These are phyloP conservation scores for Ariolimax columbianus DNA, from an alignment of 2,888 invertebrate species.

Conservation along the genomic window DNA sequence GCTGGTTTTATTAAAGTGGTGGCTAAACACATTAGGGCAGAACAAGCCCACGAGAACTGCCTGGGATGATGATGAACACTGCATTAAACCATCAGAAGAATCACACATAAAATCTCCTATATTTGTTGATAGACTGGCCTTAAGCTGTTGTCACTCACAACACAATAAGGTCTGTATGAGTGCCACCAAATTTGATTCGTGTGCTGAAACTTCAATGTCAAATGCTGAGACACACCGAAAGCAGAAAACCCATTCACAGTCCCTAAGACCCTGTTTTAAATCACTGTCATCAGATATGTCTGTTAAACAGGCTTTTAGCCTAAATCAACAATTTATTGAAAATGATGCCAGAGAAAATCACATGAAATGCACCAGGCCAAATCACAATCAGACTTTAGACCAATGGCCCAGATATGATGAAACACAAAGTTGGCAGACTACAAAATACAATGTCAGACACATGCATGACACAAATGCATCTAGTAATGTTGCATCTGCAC, in stretches of 20 bases:
- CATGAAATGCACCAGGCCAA: neutral
- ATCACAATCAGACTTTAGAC: neutral
- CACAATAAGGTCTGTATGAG: neutral
- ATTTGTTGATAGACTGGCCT: neutral
- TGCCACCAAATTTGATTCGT: too few relatives aligned
- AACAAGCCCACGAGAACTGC: slow-evolving; percentile 6
- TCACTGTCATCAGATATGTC: neutral
- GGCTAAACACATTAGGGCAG: neutral
- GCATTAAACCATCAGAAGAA: too few relatives aligned
- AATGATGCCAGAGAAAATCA: neutral
- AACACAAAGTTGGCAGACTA: neutral
- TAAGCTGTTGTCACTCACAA: neutral
- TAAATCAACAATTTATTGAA: neutral
- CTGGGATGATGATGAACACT: slow-evolving; percentile 3
- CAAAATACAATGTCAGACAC: neutral
- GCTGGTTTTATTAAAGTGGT: slow-evolving; percentile 9
- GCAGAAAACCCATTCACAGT: neutral
- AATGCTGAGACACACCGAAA: neutral
- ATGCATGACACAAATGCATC: slow-evolving; percentile 2
- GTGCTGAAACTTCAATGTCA: neutral
- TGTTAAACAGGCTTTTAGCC: neutral
- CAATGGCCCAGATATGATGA: neutral
- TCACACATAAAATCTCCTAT: neutral
- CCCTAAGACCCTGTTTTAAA: neutral
- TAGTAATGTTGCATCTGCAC: neutral